Base-by-base conservation (phyloP, 2,888 invertebrate genomes). In the Helobdella robusta region DNA sequence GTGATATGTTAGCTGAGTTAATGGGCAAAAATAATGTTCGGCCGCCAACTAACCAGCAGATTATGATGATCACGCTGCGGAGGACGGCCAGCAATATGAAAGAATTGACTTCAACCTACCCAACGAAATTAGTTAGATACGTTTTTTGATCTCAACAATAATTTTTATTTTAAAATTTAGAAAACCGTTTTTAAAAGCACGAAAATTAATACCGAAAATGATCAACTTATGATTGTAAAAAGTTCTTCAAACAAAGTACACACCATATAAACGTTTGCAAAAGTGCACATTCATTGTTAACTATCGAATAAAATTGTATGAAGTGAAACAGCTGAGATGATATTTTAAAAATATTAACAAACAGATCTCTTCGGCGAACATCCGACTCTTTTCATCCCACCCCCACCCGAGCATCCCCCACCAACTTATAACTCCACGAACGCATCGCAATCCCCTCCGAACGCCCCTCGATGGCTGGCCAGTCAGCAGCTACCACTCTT, bases 391-490 rank as follows among this genome's bases (percentile, higher is more conserved):
- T 71, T 79, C 68, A 74, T 79, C 5, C 80, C 80, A 23, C 80
- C 80, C 23, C 80, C 80, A 2, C 80, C 80, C 1, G 79, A 79
- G 60, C 77, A 80, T 68, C 80, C 80, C 11, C 80, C 79, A 8
- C 77, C 78, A 3, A 78, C 68, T 36, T 70, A 71, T 65, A 67
- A 68, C 54, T 30, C 56, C 56, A 28, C 44, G n/a, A n/a, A n/a
- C n/a, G n/a, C n/a, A n/a, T n/a, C n/a, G n/a, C n/a, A n/a, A n/a
- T n/a, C n/a, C 52, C 52, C 20, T 18, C 52, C 11, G 15, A 52
- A 18, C 8, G 52, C 15, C 52, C 8, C 11, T 8, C 52, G 20
- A n/a, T n/a, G n/a, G n/a, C n/a, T n/a, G n/a, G n/a, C n/a, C n/a
- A n/a, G n/a, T n/a, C n/a, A n/a, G n/a, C n/a, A n/a, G n/a, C n/a